phyloP scores from a whole-genome alignment of 2,113 vertebrate species.

The Erpornis zantholeuca region DNA sequence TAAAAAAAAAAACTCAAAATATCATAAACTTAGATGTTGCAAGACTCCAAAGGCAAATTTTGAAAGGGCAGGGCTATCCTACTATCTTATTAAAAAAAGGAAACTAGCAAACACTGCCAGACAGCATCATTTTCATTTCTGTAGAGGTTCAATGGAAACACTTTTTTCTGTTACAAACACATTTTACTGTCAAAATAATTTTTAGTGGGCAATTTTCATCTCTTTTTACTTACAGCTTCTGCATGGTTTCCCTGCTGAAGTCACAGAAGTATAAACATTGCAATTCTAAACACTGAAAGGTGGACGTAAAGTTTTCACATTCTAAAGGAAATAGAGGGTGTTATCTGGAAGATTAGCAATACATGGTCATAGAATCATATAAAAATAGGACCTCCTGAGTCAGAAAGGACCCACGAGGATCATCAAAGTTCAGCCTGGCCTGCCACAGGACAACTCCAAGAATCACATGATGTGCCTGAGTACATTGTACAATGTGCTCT shows the following conservation, averaged over 20 bases:
- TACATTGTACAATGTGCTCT: background rate
- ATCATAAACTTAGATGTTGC: background rate
- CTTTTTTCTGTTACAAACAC: background rate
- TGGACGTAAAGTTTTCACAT: background rate
- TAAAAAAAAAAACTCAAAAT: background rate
- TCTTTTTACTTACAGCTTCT: background rate
- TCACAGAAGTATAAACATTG: background rate
- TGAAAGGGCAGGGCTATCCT: background rate
- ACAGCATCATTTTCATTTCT: background rate
- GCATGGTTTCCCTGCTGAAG: background rate
- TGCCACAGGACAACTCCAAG: background rate
- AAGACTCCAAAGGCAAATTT: background rate
- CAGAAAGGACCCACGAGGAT: background rate
- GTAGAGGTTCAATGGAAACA: background rate
- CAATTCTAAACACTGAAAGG: background rate
- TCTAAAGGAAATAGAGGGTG: background rate
- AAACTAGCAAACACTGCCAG: background rate
- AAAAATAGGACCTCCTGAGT: background rate
- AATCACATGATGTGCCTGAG: background rate
- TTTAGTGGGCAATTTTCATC: background rate
- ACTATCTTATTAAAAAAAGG: background rate
- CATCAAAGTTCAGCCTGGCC: background rate
- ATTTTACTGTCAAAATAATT: background rate
- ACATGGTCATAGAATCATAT: no score
- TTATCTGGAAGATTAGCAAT: background rate